Evolutionary conservation across 2,888 invertebrate species (phyloP), one percentile per base, ranked within the genome.

Genomic region (Catocala sponsa): DNA sequence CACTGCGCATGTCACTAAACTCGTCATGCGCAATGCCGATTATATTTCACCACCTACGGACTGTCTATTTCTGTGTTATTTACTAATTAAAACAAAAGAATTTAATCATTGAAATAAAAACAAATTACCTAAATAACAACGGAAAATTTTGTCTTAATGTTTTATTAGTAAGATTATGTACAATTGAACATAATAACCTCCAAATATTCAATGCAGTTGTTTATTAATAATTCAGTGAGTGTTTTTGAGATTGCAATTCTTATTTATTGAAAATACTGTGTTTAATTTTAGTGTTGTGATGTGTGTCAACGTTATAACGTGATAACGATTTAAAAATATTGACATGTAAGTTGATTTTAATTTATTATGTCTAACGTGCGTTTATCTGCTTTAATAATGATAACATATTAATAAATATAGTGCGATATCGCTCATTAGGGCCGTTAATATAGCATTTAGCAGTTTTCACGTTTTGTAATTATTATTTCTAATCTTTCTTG

Each of bases 31-130:
- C 78, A 41, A n/a, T 38, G 0, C 11, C 54, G 12, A n/a, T 65
- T n/a, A 15, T 15, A 55, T 46, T 55, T 57, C 57, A 62, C 63
- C 65, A 74, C 65, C 70, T 74, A 52, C 58, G 62, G 59, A 66
- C 66, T 67, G 13, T 44, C 63, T 72, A 72, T 78, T 77, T 81
- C 76, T 78, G 79, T 78, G 71, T 79, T 79, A 66, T 63, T 68
- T 66, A 53, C 51, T 32, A 62, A 61, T 52, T 66, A 71, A 62
- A 63, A 61, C 59, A 59, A 69, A 46, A 54, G 46, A 59, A 60
- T 56, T 49, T 13, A 42, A 11, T 35, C 2, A 15, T 13, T 15
- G 9, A 46, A 46, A 12, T 4, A 15, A 46, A 46, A 15, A 13
- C 6, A 46, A 25, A 46, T 12, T 12, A 12, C 13, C 13, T 13